Conservation (phyloP, 2,888 invertebrate genomes). For the Cabera pusaria region DNA sequence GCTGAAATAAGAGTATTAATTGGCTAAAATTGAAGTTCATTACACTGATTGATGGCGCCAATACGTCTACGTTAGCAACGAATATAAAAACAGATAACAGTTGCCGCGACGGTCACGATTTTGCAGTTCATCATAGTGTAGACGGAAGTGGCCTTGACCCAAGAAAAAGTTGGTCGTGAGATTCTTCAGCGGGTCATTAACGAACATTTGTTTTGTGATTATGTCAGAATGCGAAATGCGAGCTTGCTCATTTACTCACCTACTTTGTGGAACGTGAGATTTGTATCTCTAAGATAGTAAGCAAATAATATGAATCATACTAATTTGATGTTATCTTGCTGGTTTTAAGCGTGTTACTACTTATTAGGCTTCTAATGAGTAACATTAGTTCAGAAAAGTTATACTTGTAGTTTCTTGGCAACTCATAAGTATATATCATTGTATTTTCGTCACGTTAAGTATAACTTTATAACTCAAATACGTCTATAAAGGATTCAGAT, state of each 20-base stretch:
- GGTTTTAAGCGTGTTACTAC: too few relatives aligned
- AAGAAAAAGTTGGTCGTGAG: conserved; percentile 49
- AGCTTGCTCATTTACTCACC: conserved; percentile 3
- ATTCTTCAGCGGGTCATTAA: conserved; percentile 43
- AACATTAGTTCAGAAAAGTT: too few relatives aligned
- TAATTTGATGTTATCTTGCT: too few relatives aligned
- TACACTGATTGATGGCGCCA: conserved; percentile 2
- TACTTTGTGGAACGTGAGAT: conserved; percentile 8
- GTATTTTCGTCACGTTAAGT: too few relatives aligned
- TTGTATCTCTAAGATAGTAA: conserved; percentile 3
- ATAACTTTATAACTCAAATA: too few relatives aligned
- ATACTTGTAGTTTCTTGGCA: too few relatives aligned
- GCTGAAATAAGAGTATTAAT: too few relatives aligned
- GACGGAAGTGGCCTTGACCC: conserved; percentile 48
- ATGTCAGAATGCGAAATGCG: conserved; percentile 25
- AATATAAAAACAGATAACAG: not conserved
- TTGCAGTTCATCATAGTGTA: conserved; percentile 14
- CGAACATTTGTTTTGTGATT: conserved; percentile 35
- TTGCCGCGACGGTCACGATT: conserved; percentile 9
- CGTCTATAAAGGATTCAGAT: too few relatives aligned
- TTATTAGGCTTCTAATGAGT: too few relatives aligned
- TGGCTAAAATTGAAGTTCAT: too few relatives aligned
- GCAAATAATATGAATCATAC: too few relatives aligned
- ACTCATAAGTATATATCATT: too few relatives aligned
- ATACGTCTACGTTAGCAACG: conserved; percentile 9